These are phyloP conservation scores for Antheraea assamensis DNA, from an alignment of 2,888 invertebrate genomes.

Conservation along the genomic window DNA sequence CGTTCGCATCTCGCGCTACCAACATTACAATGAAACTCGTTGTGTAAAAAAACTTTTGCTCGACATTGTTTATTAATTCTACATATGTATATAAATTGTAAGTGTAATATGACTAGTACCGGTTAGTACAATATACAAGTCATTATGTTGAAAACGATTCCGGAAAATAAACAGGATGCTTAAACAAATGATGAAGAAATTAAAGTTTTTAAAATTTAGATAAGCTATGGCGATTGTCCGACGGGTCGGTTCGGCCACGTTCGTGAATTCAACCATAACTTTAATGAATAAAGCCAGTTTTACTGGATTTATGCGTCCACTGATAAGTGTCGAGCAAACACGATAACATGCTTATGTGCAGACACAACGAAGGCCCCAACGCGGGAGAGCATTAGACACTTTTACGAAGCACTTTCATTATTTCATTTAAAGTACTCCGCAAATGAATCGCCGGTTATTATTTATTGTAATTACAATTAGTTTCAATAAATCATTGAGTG, in stretches of 20 bases:
- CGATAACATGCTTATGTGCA: constrained; percentile 41
- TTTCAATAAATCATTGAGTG: too few species aligned
- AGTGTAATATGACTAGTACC: too few species aligned
- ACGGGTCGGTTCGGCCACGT: neutral
- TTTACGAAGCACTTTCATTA: neutral
- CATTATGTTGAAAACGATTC: neutral
- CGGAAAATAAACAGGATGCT: neutral
- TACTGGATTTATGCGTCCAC: constrained; percentile 32
- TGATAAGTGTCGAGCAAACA: constrained; percentile 57
- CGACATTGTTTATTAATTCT: too few species aligned
- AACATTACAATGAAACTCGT: too few species aligned
- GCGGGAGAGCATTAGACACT: neutral
- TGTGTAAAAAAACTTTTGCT: too few species aligned
- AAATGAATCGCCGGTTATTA: neutral
- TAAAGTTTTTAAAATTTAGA: neutral
- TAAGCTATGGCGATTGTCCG: neutral
- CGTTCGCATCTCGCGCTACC: too few species aligned
- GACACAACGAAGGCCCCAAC: neutral
- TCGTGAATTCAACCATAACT: neutral
- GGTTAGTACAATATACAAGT: neutral
- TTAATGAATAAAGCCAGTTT: neutral
- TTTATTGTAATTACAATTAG: too few species aligned
- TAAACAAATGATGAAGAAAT: neutral
- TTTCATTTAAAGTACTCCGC: neutral
- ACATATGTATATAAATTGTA: too few species aligned